Evolutionary conservation across 2,113 vertebrate genomes (phyloP), one percentile per base, ranked within the genome.

Genomic region (Gambusia holbrooki): DNA sequence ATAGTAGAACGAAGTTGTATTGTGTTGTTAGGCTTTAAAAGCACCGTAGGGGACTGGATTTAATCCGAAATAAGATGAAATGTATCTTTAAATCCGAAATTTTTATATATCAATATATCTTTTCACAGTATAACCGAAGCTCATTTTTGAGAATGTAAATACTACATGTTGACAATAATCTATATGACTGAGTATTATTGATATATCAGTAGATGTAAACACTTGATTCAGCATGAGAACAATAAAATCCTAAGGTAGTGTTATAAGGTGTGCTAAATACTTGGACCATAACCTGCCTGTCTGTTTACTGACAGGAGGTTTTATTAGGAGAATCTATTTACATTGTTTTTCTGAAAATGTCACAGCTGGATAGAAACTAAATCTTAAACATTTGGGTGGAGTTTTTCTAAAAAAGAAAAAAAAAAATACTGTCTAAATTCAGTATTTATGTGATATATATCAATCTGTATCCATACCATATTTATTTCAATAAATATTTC

Each of bases 111-210:
- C 89, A 90, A 90, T 80, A 89, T 93, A 92, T 92, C 88, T 93
- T 94, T 94, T 91, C 91, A 93, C 90, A 91, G 60, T 92, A 92
- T 93, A 93, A 91, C 86, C 83, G 87, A 90, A 92, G 86, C 89
- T 92, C 88, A 80, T 81, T 86, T 97, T 96, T 96, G 95, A 94
- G 95, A 96, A 92, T 98, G 97, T 98, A 98, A 96, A 98, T 98
- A 97, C 92, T 93, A 95, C 95, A 96, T 94, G 95, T 96, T 95
- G 80, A 88, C 82, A 90, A 90, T 92, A 94, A 93, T 93, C 91
- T 94, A 93, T 93, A 93, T 91, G 90, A 94, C 88, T 87, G 66
- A 91, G 77, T 90, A 87, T 83, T 86, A 88, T 93, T 90, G 84
- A 92, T 91, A 95, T 96, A 96, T 94, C 95, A 70, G 84, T 93